A percentile compares a stretch with the other conserved stretches of the same genome.
These are phyloP conservation scores for Rattus rattus DNA, from an alignment of 2,113 vertebrate species.

Conservation along the genomic window DNA sequence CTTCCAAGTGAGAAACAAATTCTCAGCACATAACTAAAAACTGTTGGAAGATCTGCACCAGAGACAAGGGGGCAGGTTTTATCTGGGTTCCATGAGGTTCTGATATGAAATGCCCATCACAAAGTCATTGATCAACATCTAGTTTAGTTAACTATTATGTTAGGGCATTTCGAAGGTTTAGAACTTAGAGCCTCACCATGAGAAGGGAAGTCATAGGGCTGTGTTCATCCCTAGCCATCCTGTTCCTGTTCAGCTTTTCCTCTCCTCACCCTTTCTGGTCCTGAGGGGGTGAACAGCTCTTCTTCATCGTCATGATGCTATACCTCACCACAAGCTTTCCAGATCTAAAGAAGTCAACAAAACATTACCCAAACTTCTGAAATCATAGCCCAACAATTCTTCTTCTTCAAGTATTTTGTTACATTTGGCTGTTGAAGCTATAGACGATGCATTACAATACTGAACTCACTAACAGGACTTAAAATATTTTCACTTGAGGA, in stretches of 20 bases:
- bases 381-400: neutral
- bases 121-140: neutral
- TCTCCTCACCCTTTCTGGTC: neutral
- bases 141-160: neutral
- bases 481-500: neutral
- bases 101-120: neutral
- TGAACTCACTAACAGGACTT: neutral
- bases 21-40: accelerated
- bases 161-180: neutral
- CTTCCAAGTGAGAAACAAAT: neutral
- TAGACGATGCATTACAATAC: too few relatives aligned
- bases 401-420: neutral
- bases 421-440: neutral
- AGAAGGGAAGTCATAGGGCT: too few relatives aligned
- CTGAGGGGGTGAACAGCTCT: neutral
- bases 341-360: too few relatives aligned
- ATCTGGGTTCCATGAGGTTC: neutral
- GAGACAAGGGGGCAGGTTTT: neutral
- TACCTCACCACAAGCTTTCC: too few relatives aligned
- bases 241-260: neutral
- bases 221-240: neutral
- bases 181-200: neutral
- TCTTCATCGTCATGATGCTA: neutral
- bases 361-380: neutral
- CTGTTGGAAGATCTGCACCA: neutral